Evolutionary conservation across 2,888 invertebrate species (phyloP).

Genomic region (Crematogaster levior): DNA sequence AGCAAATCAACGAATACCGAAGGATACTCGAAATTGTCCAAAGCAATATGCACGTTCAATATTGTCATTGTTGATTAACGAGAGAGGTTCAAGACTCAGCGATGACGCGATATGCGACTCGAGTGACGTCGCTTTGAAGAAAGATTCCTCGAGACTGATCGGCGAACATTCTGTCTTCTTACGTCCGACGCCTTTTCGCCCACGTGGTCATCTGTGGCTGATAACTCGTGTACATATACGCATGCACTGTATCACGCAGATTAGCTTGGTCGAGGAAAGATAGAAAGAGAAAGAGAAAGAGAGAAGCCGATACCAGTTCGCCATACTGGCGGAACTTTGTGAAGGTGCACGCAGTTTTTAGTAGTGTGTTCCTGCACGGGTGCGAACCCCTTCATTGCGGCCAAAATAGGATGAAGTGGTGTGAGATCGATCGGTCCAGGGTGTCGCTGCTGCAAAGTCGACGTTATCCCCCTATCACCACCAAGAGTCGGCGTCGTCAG

Average conservation of each 20-base stretch:
- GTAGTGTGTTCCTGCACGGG: conserved; percentile 34
- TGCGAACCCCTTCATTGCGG: conserved; percentile 4
- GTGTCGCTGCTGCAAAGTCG: conserved; percentile 72
- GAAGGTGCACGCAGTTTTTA: conserved; percentile 54
- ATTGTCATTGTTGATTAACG: conserved; percentile 6
- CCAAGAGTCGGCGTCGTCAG: conserved; percentile 70
- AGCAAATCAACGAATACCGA: background rate
- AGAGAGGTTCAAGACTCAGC: background rate
- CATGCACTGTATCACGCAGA: conserved; percentile 64
- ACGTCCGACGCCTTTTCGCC: conserved; percentile 74
- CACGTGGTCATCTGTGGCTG: conserved; percentile 72
- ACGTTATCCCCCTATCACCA: conserved; percentile 66
- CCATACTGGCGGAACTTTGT: conserved; percentile 52
- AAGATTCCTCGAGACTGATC: conserved; percentile 63
- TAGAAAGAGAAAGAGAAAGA: background rate
- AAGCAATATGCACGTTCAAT: conserved; percentile 10
- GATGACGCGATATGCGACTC: background rate
- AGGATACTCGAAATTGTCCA: background rate
- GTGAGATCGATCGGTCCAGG: conserved; percentile 74
- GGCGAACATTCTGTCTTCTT: conserved; percentile 9
- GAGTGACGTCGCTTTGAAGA: conserved; percentile 55
- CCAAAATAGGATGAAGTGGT: conserved; percentile 77
- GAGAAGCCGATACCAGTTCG: conserved; percentile 56
- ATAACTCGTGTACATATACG: conserved; percentile 70
- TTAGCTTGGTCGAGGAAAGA: conserved; percentile 57